These are phyloP conservation scores for Daubentonia madagascariensis DNA, from an alignment of 2,113 vertebrate genomes.

Conservation along the genomic window DNA sequence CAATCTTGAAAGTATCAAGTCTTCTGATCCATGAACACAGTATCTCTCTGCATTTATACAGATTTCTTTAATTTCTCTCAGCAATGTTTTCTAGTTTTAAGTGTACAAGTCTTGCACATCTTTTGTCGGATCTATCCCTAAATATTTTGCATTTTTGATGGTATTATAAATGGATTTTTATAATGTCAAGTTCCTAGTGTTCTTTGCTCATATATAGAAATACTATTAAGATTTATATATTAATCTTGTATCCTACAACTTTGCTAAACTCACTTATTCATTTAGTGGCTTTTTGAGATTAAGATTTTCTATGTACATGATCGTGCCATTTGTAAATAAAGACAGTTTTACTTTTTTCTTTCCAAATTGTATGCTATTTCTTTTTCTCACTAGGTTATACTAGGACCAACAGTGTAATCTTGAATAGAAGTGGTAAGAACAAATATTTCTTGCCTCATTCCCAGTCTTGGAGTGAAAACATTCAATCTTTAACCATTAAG, in stretches of 20 bases:
- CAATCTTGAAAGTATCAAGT: neutral
- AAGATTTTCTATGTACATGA: neutral
- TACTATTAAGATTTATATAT: neutral
- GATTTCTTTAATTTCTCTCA: neutral
- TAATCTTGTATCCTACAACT: neutral
- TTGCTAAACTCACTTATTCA: neutral
- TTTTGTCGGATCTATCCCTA: neutral
- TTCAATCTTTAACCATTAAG: neutral
- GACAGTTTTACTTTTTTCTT: neutral
- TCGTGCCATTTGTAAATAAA: neutral
- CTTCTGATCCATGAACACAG: neutral
- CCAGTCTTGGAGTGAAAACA: neutral
- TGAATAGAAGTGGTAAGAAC: neutral
- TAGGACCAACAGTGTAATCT: neutral
- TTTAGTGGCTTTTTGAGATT: neutral
- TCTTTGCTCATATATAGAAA: neutral
- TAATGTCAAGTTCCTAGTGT: neutral
- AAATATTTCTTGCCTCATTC: neutral
- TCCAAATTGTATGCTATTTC: neutral
- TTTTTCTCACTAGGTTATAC: neutral
- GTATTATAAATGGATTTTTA: neutral
- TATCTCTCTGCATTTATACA: neutral
- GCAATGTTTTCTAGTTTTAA: neutral
- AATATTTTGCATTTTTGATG: neutral
- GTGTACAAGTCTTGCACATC: neutral